These are phyloP conservation scores for Drosophila picticornis DNA, from an alignment of 2,888 invertebrate species.

Conservation along the genomic window DNA sequence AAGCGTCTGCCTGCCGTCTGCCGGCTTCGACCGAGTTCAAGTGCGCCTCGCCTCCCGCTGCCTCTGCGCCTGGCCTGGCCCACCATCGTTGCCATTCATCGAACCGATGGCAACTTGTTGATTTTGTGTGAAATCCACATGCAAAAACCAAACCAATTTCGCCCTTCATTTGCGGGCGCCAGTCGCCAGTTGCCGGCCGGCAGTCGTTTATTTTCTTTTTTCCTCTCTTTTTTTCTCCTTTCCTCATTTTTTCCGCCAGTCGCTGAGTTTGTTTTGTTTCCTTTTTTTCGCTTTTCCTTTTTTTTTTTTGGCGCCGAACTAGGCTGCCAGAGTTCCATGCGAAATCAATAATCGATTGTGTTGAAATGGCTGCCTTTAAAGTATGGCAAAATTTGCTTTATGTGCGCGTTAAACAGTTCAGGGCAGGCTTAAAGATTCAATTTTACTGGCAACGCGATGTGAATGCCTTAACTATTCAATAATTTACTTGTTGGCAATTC, in stretches of 20 bases:
- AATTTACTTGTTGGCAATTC: not conserved
- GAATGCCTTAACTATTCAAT: not conserved
- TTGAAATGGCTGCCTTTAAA: slow-evolving; percentile 57
- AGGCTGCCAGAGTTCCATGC: slow-evolving; percentile 59
- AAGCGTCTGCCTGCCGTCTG: slow-evolving; percentile 77
- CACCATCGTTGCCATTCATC: slow-evolving; percentile 61
- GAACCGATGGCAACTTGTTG: slow-evolving; percentile 83
- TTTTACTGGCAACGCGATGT: not conserved
- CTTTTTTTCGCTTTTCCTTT: slow-evolving; percentile 44
- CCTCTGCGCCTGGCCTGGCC: slow-evolving; percentile 7
- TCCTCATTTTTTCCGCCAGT: slow-evolving; percentile 22
- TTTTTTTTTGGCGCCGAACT: slow-evolving; percentile 52
- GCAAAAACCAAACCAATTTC: slow-evolving; percentile 81
- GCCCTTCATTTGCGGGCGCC: slow-evolving; percentile 76
- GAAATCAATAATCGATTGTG: slow-evolving; percentile 77
- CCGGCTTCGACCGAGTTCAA: slow-evolving; percentile 66
- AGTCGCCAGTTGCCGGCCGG: slow-evolving; percentile 46
- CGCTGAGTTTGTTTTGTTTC: slow-evolving; percentile 60
- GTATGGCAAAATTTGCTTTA: slow-evolving; percentile 35
- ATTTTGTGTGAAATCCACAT: slow-evolving; percentile 76
- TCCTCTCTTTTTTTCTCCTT: slow-evolving; percentile 16
- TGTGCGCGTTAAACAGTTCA: slow-evolving; percentile 58
- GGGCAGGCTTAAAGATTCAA: slow-evolving; percentile 18
- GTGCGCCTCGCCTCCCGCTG: slow-evolving; percentile 48
- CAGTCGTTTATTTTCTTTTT: slow-evolving; percentile 23